Evolutionary conservation across 2,888 invertebrate species (phyloP), one percentile per base, ranked within the genome.

Genomic region (Formica aserva): DNA sequence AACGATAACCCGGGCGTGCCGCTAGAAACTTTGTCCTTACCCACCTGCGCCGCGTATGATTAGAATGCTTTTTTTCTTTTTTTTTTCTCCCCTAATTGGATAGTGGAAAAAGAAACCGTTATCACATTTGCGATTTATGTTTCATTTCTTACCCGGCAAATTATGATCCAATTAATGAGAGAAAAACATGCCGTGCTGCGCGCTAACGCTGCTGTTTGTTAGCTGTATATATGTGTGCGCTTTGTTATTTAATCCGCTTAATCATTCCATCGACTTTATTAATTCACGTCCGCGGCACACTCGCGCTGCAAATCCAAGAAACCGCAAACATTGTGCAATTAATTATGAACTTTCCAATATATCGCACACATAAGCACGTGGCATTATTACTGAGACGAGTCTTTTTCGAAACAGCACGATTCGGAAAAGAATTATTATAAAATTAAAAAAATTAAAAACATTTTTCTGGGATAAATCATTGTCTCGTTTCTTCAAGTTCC

Each of bases 91-190:
- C 13, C 45, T 80, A 78, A 78, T 82, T 76, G 78, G 66, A 65
- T 45, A 66, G 18, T 57, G 32, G 82, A 82, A 82, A 76, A 57
- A 77, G 66, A 38, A 60, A 76, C 48, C 75, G 48, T 66, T 65
- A 66, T 45, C 55, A 57, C 77, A 57, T 55, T 77, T 60, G 13
- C 60, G 78, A 80, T 80, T 80, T 72, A 80, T 80, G 78, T 80
- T 80, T 72, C 72, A 72, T 80, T 72, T 80, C 60, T 72, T 72
- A 60, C 45, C 9, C 60, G 60, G 78, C 60, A 80, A 80, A 80
- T 80, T 80, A 80, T 72, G 72, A 18, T 72, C 48, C 78, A 80
- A 80, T 72, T 80, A 80, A 80, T 80, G 60, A 80, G 71, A 26
- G 45, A 11, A n/a, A n/a, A 45, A 72, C 1, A 55, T 60, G 22